Conservation (phyloP, 2,113 vertebrate species). For the Bothrops jararaca region DNA sequence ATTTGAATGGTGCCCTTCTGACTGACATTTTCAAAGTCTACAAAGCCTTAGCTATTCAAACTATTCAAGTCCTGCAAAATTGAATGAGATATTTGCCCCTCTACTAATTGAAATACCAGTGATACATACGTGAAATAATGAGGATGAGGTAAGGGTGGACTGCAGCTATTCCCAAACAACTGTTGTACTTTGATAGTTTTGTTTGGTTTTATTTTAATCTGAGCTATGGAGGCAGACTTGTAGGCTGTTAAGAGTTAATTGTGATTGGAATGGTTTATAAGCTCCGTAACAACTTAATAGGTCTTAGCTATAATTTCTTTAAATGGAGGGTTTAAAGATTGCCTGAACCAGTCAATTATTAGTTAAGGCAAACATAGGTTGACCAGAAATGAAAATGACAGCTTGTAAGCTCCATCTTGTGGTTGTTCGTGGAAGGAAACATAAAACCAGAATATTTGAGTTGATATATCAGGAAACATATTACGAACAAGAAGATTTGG, state of each 20-base stretch:
- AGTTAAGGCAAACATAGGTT: not conserved
- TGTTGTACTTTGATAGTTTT: not conserved
- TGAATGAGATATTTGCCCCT: not conserved
- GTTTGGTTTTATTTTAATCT: not conserved
- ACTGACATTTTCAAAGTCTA: not conserved
- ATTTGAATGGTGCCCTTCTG: not conserved
- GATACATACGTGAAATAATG: not conserved
- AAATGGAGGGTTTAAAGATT: not conserved
- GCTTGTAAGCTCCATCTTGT: not conserved
- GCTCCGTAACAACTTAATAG: not conserved
- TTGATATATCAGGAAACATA: not conserved
- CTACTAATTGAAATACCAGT: not conserved
- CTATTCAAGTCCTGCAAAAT: not conserved
- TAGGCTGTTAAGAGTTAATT: not conserved
- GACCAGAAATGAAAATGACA: not conserved
- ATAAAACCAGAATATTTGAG: not conserved
- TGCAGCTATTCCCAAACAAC: not conserved
- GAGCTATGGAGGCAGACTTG: not conserved
- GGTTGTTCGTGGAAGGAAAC: not conserved
- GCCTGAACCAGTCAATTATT: not conserved
- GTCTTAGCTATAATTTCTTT: not conserved
- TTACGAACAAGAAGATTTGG: not conserved
- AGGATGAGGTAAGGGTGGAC: not conserved
- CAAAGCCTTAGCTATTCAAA: not conserved
- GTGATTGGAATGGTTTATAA: not conserved